Percentiles rank a stretch among this genome's conserved stretches.
These are phyloP conservation scores for Phyllopteryx taeniolatus DNA, from an alignment of 2,113 vertebrate species.

Conservation along the genomic window DNA sequence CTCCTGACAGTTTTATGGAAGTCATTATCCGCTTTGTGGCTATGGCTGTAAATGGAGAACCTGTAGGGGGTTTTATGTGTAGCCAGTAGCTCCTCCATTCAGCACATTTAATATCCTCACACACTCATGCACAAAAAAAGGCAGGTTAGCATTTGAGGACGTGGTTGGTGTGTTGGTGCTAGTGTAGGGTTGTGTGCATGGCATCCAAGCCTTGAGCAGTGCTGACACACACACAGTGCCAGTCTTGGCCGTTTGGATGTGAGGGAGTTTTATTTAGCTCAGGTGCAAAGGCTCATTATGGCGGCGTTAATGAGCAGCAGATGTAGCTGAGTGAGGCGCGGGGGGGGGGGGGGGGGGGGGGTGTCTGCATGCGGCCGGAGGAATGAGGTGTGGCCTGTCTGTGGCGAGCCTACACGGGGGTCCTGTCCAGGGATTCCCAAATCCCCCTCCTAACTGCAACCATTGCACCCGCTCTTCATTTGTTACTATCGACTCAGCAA, in stretches of 20 bases:
- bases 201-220: slow-evolving; percentile 35
- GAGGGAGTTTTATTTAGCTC: slow-evolving; percentile 68
- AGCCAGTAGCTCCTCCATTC: slow-evolving; percentile 82
- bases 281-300: slow-evolving; percentile 72
- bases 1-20: slow-evolving; percentile 95
- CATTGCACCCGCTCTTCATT: slow-evolving; percentile 40
- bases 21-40: slow-evolving; percentile 99
- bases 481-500: slow-evolving; percentile 71
- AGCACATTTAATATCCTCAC: slow-evolving; percentile 73
- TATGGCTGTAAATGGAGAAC: slow-evolving; percentile 85
- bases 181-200: not conserved
- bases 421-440: slow-evolving; percentile 58
- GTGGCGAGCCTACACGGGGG: slow-evolving; percentile 53
- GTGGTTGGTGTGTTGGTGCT: not conserved
- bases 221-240: slow-evolving; percentile 33
- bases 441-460: slow-evolving; percentile 46
- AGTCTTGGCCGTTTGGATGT: slow-evolving; percentile 38
- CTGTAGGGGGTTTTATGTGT: slow-evolving; percentile 82
- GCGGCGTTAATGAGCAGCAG: slow-evolving; percentile 72
- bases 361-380: slow-evolving; percentile 3
- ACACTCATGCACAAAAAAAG: slow-evolving; percentile 16
- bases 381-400: slow-evolving; percentile 54
- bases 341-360: slow-evolving; percentile 4
- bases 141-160: slow-evolving; percentile 12
- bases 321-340: slow-evolving; percentile 58